Base-by-base conservation (phyloP, 2,797 vertebrate genomes). In the Acanthurus lineatus region DNA sequence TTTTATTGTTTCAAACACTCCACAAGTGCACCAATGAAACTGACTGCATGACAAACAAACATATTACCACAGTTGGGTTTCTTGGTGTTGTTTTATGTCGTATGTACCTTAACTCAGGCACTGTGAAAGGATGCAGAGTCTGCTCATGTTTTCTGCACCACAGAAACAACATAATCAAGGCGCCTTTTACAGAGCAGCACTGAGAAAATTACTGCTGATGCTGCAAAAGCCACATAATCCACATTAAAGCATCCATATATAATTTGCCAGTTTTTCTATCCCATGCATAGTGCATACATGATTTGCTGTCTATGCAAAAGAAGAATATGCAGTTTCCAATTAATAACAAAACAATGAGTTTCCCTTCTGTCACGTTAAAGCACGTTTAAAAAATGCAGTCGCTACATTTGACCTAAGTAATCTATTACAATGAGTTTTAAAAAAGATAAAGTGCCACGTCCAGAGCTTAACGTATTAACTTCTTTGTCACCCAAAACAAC, bases 381-480 rank as follows among this genome's bases (percentile, higher is more conserved):
- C 19, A 8, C 2, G 40, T 12, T 42, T 9, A 42, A 42, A 42
- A 20, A 17, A 48, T 28, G 4, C 0, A 38, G 14, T 28, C 40
- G 16, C 38, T 28, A 38, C 3, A 40, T 66, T 61, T 70, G 17
- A 71, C 22, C 42, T 20, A 10, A 56, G 38, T n/a, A 28, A 68
- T 22, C 22, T 1, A 51, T 68, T 5, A 3, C 60, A 49, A 54
- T 9, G 53, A 11, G 8, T 6, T 65, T 49, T 14, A 6, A 62
- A 65, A 64, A 15, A 28, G 11, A 67, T 32, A 12, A 57, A 73
- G 19, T 51, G n/a, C 64, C 44, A 54, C 44, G 52, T 73, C 40
- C 11, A 53, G 32, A 67, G 44, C 22, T 61, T 61, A 15, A 65
- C 40, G 44, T 25, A 58, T 60, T 54, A 25, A 11, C 8, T 48